Evolutionary conservation across 2,888 invertebrate genomes (phyloP), one percentile per base, ranked within the genome.

Genomic region (Drosophila koepferae): DNA sequence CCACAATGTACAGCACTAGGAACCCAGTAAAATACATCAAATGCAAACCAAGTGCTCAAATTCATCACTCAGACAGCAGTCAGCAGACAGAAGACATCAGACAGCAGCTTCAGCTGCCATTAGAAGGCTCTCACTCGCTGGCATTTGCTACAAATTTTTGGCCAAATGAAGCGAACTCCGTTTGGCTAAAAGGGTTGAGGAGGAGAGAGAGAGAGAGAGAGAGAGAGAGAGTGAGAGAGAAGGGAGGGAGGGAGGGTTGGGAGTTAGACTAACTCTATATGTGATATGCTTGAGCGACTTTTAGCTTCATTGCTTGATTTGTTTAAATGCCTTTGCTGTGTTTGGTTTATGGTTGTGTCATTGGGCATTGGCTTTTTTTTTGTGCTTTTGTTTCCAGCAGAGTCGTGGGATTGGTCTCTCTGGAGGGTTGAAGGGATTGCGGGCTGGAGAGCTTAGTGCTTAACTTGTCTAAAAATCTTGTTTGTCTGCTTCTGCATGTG

Each of bases 291-390:
- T 82, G 84, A 86, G 75, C 78, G 86, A 86, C 81, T 86, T 83
- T 86, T 80, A 86, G 86, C 85, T 82, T 85, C 81, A 86, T 86
- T 86, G 89, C 87, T 87, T 87, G 89, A 89, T 87, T 89, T 89
- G 86, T 85, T 89, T 89, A 89, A 87, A 87, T 87, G 86, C 85
- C 86, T 87, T 87, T 87, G 77, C 82, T 85, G 81, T 87, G 88
- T 87, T 88, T 87, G 89, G 89, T 85, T 88, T 88, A 86, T 88
- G 85, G 85, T 81, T 86, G 74, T 80, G 81, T 74, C 78, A 78
- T 78, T 80, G 78, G 80, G 68, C 79, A 74, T 74, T 74, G 61
- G 62, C 36, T 62, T 70, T 78, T 64, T 46, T 23, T 46, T 7
- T 16, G 46, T 51, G 18, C 23, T 72, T 79, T 64, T 51, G 23